Evolutionary conservation across 2,113 vertebrate species (phyloP), one percentile per base, ranked within the genome.

Genomic region (Dicaeum eximium): DNA sequence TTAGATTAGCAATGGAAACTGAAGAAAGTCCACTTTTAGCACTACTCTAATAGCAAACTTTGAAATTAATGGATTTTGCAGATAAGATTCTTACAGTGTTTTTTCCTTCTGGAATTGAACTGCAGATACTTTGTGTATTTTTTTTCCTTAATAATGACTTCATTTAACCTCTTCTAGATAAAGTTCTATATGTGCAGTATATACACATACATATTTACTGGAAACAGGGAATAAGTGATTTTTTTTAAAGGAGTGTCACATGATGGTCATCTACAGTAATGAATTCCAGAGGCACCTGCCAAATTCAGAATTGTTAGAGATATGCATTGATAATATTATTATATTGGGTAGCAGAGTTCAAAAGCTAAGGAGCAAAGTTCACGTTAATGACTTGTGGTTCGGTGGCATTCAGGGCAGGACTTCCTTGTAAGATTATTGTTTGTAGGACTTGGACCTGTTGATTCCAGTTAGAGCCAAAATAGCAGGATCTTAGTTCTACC

Each of bases 331-430:
- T 66, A 87, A 40, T 92, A 75, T 64, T 62, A 61, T 84, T 51
- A 40, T 84, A 89, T 88, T 70, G 69, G 48, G 25, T 83, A 60
- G 10, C 61, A 87, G 50, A 91, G 91, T 95, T 64, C 92, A 91
- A 89, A 81, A 94, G 86, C 60, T 91, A 37, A 84, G 70, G 84
- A 86, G 84, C 91, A 92, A 89, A 95, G 84, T 33, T 95, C 48
- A 27, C 9, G 60, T 86, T 86, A 81, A 66, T 90, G 47, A 88
- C 81, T 65, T 69, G 24, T 7, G 0, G 27, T 40, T 65, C 56
- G 33, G 60, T 84, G 88, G 58, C 50, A 88, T 73, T 86, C 21
- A 2, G 58, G 62, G 69, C 72, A 66, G 47, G n/a, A 15, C 18
- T 74, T 22, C 80, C 33, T 95, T 14, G 1, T 57, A 50, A 83